Conservation (phyloP, 2,797 vertebrate species). For the Phylloscopus collybita region DNA sequence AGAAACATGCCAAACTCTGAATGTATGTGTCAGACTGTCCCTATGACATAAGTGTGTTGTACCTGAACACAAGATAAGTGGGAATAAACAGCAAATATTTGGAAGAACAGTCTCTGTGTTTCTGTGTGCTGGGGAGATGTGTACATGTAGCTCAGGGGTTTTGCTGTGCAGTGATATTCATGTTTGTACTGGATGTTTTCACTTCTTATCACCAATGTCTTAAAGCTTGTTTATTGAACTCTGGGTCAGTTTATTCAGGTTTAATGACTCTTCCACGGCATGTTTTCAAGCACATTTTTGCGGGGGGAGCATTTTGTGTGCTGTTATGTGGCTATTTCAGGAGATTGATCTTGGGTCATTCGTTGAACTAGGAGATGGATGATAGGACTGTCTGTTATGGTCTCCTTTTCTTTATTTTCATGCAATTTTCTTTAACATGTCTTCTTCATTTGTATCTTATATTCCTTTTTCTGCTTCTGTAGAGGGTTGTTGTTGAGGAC, state of each 20-base stretch:
- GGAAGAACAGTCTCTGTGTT: background rate
- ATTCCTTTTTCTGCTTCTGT: background rate
- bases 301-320: background rate
- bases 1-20: background rate
- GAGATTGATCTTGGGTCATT: slow-evolving; percentile 57
- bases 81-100: background rate
- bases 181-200: slow-evolving; percentile 54
- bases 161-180: background rate
- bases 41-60: background rate
- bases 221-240: slow-evolving; percentile 68
- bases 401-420: background rate
- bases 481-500: background rate
- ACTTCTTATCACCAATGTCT: slow-evolving; percentile 60
- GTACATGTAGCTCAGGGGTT: background rate
- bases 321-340: background rate
- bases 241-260: slow-evolving; percentile 70
- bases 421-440: background rate
- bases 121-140: background rate
- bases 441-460: background rate
- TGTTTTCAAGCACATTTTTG: slow-evolving; percentile 43
- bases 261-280: slow-evolving; percentile 41
- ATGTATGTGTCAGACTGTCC: background rate
- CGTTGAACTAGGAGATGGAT: background rate
- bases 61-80: slow-evolving; percentile 1
- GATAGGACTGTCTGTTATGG: background rate